Evolutionary conservation across 1,140 invertebrate species (phyloP), one percentile per base, ranked within the genome.

Genomic region (Leptinotarsa texana): DNA sequence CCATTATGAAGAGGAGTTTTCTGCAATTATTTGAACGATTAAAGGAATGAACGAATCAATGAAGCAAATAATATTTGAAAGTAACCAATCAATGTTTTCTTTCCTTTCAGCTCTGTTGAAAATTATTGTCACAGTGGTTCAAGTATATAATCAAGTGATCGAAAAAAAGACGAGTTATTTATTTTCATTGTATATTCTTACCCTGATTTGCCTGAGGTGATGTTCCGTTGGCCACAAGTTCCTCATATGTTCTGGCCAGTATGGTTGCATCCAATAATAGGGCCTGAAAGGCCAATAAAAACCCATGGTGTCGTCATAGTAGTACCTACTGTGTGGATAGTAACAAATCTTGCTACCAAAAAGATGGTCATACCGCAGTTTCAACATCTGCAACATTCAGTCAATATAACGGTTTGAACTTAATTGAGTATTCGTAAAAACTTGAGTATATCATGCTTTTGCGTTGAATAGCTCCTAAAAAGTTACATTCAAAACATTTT

Each of bases 181-280:
- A 47, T 13, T 11, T 15, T 18, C 17, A 18, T 47, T 73, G 5
- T 21, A 17, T 57, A 18, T 69, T 68, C 78, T 79, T 73, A 79
- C 78, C 71, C 78, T 72, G 47, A 79, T 75, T 75, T 79, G 73
- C 61, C 78, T 77, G 13, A 79, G 49, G 49, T 79, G 78, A 71
- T 79, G 75, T 70, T 79, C 78, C 24, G 78, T 79, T 42, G 78
- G 78, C 78, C 75, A 79, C 69, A 77, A 74, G 72, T 79, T 73
- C 67, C 73, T 69, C 15, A 79, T 63, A 48, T 77, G 74, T 27
- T 63, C 63, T 15, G 78, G 78, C 74, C 76, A 74, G 57, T 69
- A 68, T 63, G 47, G 74, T 17, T 69, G 75, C 33, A 62, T 74
- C 47, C 70, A 70, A 48, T 51, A 49, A 47, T 51, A 47, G 4